Base-by-base conservation (phyloP, 2,888 invertebrate genomes). In the Tridacna gigas region DNA sequence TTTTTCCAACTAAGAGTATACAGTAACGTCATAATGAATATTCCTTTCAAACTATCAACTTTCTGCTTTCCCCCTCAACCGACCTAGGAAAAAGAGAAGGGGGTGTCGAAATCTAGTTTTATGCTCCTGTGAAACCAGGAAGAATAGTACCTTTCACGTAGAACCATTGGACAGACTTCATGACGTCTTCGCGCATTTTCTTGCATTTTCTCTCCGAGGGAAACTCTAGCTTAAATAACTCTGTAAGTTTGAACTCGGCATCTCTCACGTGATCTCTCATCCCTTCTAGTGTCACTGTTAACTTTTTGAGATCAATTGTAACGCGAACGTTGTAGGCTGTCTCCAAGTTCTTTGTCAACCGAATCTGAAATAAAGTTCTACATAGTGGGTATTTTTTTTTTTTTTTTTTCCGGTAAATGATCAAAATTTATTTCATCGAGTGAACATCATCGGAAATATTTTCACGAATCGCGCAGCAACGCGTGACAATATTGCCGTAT, bases 141-240 rank as follows among this genome's bases (percentile, higher is more conserved):
- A 18, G 9, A 18, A 20, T 4, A 60, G 18, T 60, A 37, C 37
- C 37, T 7, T 37, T 37, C 37, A 37, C 71, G 26, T 51, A 71
- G 9, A 26, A 51, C 71, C 71, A 71, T 15, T 71, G 71, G 15
- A 71, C 71, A 71, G 22, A 20, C 51, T 51, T 20, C 71, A 71
- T 51, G 7, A 71, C 51, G 0, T 51, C 15, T 22, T 22, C 25
- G 48, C 47, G 48, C 71, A 71, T 71, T 18, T 25, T 22, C 20
- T 48, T 22, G 11, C 12, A 13, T 12, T 13, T 15, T 22, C 71
- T 48, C 25, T 71, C 48, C 12, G 22, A 25, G 4, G 51, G 71
- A 25, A 71, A 47, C 3, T 28, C 45, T 15, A 71, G 71, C 9
- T 25, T n/a, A 9, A 71, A 22, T 26, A 71, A 18, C n/a, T 48